Percentiles rank a stretch among this genome's conserved stretches.
Conservation (phyloP, 2,797 vertebrate species). For the Sebastolobus alascanus region DNA sequence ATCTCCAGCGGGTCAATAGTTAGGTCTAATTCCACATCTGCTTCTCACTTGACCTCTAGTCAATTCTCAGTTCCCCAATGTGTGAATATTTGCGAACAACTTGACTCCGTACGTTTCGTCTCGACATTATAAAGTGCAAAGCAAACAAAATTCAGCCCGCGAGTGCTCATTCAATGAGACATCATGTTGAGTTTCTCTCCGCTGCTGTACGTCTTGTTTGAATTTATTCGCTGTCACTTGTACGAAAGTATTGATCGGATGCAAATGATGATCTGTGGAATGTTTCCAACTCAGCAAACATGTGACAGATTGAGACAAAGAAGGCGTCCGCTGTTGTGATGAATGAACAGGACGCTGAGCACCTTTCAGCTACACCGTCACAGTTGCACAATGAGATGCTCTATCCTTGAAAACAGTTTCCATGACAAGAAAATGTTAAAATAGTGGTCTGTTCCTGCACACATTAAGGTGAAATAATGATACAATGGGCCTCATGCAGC, state of each 20-base stretch:
- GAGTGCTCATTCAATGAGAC: background rate
- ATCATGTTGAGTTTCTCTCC: constrained; percentile 41
- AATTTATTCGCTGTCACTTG: constrained; percentile 43
- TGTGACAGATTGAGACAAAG: constrained; percentile 36
- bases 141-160: background rate
- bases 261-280: constrained; percentile 56
- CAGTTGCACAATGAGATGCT: background rate
- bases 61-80: constrained; percentile 25
- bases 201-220: constrained; percentile 18
- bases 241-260: constrained; percentile 57
- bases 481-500: background rate
- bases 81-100: constrained; percentile 22
- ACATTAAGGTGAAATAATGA: background rate
- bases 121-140: background rate
- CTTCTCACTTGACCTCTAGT: constrained; percentile 50
- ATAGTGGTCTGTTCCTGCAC: background rate
- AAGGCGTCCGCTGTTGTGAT: constrained; percentile 14
- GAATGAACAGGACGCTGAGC: background rate
- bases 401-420: background rate
- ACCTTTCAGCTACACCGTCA: background rate
- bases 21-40: constrained; percentile 37
- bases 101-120: background rate
- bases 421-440: background rate
- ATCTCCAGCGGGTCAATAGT: constrained; percentile 33
- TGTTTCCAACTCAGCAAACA: constrained; percentile 50